A percentile compares a stretch with the other conserved stretches of the same genome.
Conservation (phyloP, 2,888 invertebrate genomes). For the Furcula furcula region DNA sequence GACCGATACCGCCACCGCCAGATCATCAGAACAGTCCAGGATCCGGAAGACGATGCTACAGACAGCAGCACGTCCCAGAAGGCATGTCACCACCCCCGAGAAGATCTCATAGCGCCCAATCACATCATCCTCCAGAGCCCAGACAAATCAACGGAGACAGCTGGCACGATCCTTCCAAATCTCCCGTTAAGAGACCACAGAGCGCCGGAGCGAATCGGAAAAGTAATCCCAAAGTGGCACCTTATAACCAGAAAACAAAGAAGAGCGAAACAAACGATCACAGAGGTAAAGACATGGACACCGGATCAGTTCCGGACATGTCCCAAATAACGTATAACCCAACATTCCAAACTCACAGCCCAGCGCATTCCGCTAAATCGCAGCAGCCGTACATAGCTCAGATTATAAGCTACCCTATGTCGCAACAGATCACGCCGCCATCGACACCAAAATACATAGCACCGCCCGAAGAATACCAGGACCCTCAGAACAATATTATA, state of each 20-base stretch:
- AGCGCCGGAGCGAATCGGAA: conserved; percentile 73
- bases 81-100: conserved; percentile 69
- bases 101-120: conserved; percentile 63
- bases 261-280: conserved; percentile 60
- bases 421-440: conserved; percentile 72
- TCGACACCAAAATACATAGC: conserved; percentile 72
- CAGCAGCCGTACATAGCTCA: conserved; percentile 76
- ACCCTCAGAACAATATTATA: conserved; percentile 59
- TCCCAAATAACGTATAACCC: conserved; percentile 77
- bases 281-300: conserved; percentile 37
- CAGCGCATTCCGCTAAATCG: conserved; percentile 64
- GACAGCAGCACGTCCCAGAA: conserved; percentile 61
- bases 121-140: conserved; percentile 56
- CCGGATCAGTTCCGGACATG: conserved; percentile 54
- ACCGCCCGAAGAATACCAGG: conserved; percentile 75
- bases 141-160: conserved; percentile 65
- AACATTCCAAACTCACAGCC: conserved; percentile 79
- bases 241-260: conserved; percentile 64
- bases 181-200: conserved; percentile 71
- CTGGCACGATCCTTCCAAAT: conserved; percentile 67
- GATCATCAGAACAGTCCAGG: conserved; percentile 67
- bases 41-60: conserved; percentile 54
- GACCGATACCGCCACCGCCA: conserved; percentile 58
- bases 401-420: conserved; percentile 72
- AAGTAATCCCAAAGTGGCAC: conserved; percentile 67